phyloP scores from a whole-genome alignment of 2,797 vertebrate species.

The Siniperca scherzeri region DNA sequence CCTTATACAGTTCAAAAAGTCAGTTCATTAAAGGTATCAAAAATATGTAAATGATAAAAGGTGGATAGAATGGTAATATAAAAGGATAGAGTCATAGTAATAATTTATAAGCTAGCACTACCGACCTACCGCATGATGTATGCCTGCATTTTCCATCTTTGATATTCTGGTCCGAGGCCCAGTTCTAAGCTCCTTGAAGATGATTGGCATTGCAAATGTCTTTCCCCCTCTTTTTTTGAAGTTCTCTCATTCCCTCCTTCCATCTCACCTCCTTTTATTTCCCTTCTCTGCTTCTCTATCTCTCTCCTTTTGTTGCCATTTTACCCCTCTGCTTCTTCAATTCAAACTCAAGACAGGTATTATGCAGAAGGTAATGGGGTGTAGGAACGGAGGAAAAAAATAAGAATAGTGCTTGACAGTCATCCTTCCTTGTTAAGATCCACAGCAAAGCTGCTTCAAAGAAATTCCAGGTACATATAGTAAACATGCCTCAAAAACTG shows the following conservation, averaged over 20 bases:
- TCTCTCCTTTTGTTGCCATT: constrained; percentile 66
- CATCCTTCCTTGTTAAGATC: constrained; percentile 64
- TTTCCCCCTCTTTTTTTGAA: constrained; percentile 40
- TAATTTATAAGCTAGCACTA: constrained; percentile 69
- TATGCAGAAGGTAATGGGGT: constrained; percentile 70
- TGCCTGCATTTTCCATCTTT: constrained; percentile 69
- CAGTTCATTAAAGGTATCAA: constrained; percentile 71
- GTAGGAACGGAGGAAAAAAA: constrained; percentile 46
- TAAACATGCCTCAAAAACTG: constrained; percentile 54
- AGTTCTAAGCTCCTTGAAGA: constrained; percentile 74
- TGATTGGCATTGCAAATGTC: constrained; percentile 78
- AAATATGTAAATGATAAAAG: constrained; percentile 72
- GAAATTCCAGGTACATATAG: constrained; percentile 40
- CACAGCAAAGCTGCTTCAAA: constrained; percentile 38
- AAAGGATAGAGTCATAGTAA: constrained; percentile 68
- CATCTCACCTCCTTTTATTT: constrained; percentile 48
- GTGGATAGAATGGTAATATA: constrained; percentile 60
- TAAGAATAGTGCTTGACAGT: constrained; percentile 56
- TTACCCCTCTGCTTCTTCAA: constrained; percentile 42
- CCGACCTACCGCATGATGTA: constrained; percentile 66
- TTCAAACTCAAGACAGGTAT: constrained; percentile 65
- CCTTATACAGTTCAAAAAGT: constrained; percentile 57
- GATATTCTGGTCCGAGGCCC: constrained; percentile 74
- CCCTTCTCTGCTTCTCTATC: constrained; percentile 41
- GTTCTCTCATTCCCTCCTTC: constrained; percentile 48